Conservation (phyloP, 1,140 invertebrate species). For the Drosophila athabasca region DNA sequence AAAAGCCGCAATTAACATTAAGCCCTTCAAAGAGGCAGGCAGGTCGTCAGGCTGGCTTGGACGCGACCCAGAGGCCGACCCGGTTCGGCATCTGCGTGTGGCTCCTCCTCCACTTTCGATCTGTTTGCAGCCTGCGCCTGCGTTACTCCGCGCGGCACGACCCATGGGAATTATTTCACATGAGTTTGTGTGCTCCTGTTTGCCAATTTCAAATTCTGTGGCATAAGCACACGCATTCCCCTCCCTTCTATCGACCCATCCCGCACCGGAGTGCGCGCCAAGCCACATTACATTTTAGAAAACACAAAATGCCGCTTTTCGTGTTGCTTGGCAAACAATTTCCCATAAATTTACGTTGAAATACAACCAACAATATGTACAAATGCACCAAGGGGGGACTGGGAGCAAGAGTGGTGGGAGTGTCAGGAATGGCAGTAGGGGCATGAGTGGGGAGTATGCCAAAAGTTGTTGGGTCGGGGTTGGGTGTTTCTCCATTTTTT, state of each 20-base stretch:
- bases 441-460: neutral
- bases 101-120: neutral
- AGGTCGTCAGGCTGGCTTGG: slow-evolving; percentile 13
- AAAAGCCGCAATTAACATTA: slow-evolving; percentile 71
- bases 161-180: slow-evolving; percentile 26
- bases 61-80: too few species aligned
- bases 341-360: slow-evolving; percentile 76
- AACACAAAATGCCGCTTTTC: slow-evolving; percentile 72
- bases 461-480: slow-evolving; percentile 31
- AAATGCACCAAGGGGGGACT: slow-evolving; percentile 53
- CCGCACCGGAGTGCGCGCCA: neutral
- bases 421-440: neutral
- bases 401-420: slow-evolving; percentile 2
- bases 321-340: slow-evolving; percentile 67
- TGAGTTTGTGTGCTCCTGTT: slow-evolving; percentile 11
- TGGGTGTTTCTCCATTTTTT: slow-evolving; percentile 52
- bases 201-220: slow-evolving; percentile 61
- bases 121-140: neutral
- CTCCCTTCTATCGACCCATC: slow-evolving; percentile 1
- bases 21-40: slow-evolving; percentile 40
- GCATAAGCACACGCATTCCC: slow-evolving; percentile 38
- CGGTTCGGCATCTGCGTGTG: neutral
- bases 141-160: slow-evolving; percentile 14
- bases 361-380: slow-evolving; percentile 65
- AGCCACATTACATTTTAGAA: slow-evolving; percentile 73